Percentiles rank a stretch among this genome's conserved stretches.
Evolutionary conservation across 2,113 vertebrate species (phyloP).

Genomic region (Agapornis roseicollis): DNA sequence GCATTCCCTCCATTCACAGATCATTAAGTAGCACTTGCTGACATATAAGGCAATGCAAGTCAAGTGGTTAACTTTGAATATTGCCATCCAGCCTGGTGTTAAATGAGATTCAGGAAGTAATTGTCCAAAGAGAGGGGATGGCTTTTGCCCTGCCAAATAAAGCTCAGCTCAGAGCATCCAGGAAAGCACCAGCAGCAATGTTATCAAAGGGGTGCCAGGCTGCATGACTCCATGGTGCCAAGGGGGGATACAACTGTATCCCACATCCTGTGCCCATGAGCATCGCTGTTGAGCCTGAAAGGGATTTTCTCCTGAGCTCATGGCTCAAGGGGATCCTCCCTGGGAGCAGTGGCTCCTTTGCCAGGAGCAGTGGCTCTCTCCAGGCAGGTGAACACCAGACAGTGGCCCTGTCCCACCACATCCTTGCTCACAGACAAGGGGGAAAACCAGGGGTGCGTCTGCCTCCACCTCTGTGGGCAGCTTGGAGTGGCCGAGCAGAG

Average conservation of each 20-base stretch:
- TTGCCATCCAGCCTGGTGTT: background rate
- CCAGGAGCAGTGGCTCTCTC: background rate
- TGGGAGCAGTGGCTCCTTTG: background rate
- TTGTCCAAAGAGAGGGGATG: background rate
- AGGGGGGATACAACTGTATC: too few species aligned
- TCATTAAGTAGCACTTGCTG: constrained; percentile 63
- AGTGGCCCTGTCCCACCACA: background rate
- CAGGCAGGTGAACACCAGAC: accelerated
- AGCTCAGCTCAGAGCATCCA: background rate
- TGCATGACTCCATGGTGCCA: accelerated
- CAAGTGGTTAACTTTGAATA: constrained; percentile 43
- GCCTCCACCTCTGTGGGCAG: background rate
- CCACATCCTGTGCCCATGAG: accelerated
- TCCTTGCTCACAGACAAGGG: background rate
- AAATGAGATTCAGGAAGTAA: background rate
- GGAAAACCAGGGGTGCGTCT: background rate
- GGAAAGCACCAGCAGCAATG: accelerated
- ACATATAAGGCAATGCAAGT: constrained; percentile 64
- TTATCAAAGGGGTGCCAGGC: accelerated
- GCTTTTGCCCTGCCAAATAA: background rate
- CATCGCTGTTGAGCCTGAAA: background rate
- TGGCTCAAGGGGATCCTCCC: background rate
- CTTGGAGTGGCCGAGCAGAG: background rate
- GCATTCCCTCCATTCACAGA: constrained; percentile 68
- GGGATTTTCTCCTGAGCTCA: background rate